A percentile compares a stretch with the other conserved stretches of the same genome.
Conservation (phyloP, 2,888 invertebrate species). For the Odontothrips loti region DNA sequence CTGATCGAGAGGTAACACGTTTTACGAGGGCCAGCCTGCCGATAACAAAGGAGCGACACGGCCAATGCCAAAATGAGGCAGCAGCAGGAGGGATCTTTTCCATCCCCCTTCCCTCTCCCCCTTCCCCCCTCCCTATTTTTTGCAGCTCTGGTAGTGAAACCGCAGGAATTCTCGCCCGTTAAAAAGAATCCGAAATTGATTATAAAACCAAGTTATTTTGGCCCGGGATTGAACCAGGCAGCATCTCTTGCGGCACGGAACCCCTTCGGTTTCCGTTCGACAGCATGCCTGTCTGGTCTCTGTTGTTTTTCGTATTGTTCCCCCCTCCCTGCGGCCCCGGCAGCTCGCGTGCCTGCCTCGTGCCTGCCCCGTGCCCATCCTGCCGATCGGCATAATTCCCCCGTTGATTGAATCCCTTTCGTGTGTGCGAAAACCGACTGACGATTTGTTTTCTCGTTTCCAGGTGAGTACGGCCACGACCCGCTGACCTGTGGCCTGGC, state of each 20-base stretch:
- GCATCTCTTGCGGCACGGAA: neutral
- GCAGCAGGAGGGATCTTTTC: neutral
- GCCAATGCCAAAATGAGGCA: no score
- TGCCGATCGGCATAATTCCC: neutral
- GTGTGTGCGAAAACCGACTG: neutral
- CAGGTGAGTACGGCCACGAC: neutral
- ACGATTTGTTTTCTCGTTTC: neutral
- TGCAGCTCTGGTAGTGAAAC: neutral
- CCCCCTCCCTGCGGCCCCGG: neutral
- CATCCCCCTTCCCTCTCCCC: neutral
- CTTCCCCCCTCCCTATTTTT: neutral
- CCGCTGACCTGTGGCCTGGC: neutral
- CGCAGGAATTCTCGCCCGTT: neutral
- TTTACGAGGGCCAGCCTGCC: neutral
- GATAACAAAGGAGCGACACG: neutral
- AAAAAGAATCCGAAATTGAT: no score
- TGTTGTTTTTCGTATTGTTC: neutral
- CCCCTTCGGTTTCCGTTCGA: no score
- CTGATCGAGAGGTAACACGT: neutral
- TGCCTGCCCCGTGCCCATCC: neutral
- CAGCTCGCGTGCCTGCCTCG: neutral
- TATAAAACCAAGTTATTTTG: no score
- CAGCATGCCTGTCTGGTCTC: no score
- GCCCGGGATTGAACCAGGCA: neutral
- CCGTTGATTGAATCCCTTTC: neutral